Evolutionary conservation across 2,797 vertebrate species (phyloP), one percentile per base, ranked within the genome.

Genomic region (Sebastes alutus): DNA sequence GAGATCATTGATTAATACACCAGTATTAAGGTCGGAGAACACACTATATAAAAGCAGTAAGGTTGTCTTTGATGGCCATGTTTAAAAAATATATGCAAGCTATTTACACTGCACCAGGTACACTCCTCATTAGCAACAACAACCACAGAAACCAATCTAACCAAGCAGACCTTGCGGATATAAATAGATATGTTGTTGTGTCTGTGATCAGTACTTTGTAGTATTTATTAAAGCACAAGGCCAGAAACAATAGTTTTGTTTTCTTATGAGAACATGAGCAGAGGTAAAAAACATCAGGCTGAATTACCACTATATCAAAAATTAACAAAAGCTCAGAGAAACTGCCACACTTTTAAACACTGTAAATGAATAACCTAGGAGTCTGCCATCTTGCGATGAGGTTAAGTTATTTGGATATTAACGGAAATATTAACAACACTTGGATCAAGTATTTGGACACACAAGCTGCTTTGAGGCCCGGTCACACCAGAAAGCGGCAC

Each of bases 1-100:
- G 98, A 99, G 98, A 99, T 98, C 93, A 94, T 90, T 84, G 88
- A 95, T 95, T 95, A 96, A 96, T 96, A 96, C 96, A 96, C 85
- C 94, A 94, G 96, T 96, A 96, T 96, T 96, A 95, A 96, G 94
- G 93, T 94, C 80, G 87, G 92, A 91, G 90, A 92, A 93, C 93
- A 94, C 92, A 94, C 92, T 90, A 93, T 94, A 94, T 86, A 94
- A 95, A 93, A 93, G 93, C 85, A 93, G 84, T 87, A 92, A 89
- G 78, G 80, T 92, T 87, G 88, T 92, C 81, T 92, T 94, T 85
- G 87, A 91, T 92, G 93, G 90, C 92, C 91, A 81, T 84, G 86
- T 94, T 93, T 87, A 87, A 96, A 96, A 95, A 96, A 95, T 93
- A 95, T 93, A 90, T 86, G 92, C 91, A 94, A 92, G 92, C 87